A percentile compares a stretch with the other conserved stretches of the same genome.
These are phyloP conservation scores for Diachasmimorpha longicaudata DNA, from an alignment of 1,140 invertebrate genomes.

Conservation along the genomic window DNA sequence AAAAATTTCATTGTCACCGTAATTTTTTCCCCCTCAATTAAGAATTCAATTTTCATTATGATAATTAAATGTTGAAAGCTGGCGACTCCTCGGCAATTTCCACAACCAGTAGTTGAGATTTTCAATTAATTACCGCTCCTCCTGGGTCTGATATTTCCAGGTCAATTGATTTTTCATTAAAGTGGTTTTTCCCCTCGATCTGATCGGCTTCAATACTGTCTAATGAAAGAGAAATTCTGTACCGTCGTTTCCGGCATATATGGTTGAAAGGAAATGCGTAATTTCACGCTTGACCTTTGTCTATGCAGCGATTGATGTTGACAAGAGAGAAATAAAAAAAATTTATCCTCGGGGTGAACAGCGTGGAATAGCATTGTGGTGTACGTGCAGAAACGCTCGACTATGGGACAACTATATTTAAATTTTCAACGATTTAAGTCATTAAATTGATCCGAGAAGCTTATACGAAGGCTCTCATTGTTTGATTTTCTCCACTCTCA, in stretches of 20 bases:
- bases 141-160: too few relatives aligned
- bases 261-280: slow-evolving; percentile 10
- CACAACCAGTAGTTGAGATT: too few relatives aligned
- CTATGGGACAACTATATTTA: too few relatives aligned
- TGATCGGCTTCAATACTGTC: neutral
- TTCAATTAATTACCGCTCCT: too few relatives aligned
- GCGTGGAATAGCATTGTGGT: neutral
- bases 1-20: too few relatives aligned
- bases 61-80: too few relatives aligned
- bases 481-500: too few relatives aligned
- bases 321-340: neutral
- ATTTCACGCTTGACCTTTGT: slow-evolving; percentile 22
- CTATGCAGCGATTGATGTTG: neutral
- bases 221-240: slow-evolving; percentile 1
- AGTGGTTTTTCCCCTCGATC: neutral
- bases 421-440: too few relatives aligned
- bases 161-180: neutral
- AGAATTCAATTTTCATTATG: too few relatives aligned
- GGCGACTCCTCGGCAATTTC: neutral
- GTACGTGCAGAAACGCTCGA: neutral
- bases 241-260: slow-evolving; percentile 13
- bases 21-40: too few relatives aligned
- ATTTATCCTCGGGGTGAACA: neutral
- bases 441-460: too few relatives aligned
- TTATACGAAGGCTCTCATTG: too few relatives aligned